Conservation (phyloP, 2,888 invertebrate genomes). For the Sceliomorpha sp. region DNA sequence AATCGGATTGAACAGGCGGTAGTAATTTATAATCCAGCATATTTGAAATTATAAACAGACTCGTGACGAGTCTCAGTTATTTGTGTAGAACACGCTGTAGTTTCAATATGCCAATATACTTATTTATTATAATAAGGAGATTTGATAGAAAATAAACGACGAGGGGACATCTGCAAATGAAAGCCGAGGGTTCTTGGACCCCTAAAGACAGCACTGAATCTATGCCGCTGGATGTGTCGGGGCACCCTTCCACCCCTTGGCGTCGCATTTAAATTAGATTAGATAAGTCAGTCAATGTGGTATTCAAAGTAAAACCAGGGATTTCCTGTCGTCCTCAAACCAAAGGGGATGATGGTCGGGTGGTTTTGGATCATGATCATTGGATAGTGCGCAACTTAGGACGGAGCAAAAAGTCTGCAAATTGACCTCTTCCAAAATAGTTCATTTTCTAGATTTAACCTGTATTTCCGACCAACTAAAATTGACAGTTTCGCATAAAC, state of each 20-base stretch:
- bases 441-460: conserved; percentile 15
- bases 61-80: too few relatives aligned
- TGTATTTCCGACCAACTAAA: too few relatives aligned
- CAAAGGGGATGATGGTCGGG: conserved; percentile 22
- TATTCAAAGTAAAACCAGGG: conserved; percentile 75
- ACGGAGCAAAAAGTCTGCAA: conserved; percentile 25
- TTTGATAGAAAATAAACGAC: conserved; percentile 45
- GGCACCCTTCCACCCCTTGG: conserved; percentile 31
- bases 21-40: too few relatives aligned
- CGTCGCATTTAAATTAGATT: conserved; percentile 78
- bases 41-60: too few relatives aligned
- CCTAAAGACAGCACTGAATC: conserved; percentile 4
- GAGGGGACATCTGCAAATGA: conserved; percentile 10
- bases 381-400: conserved; percentile 25
- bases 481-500: too few relatives aligned
- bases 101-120: conserved; percentile 37
- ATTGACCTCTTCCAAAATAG: conserved; percentile 43
- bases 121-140: conserved; percentile 43
- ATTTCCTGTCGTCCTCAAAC: conserved; percentile 62
- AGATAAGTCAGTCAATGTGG: conserved; percentile 79
- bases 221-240: conserved; percentile 10
- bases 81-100: background rate
- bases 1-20: too few relatives aligned
- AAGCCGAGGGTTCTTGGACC: conserved; percentile 22
- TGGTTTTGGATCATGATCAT: conserved; percentile 26